These are phyloP conservation scores for Platygyra sinensis DNA, from an alignment of 64 coral and sea anemone genomes.

Conservation along the genomic window DNA sequence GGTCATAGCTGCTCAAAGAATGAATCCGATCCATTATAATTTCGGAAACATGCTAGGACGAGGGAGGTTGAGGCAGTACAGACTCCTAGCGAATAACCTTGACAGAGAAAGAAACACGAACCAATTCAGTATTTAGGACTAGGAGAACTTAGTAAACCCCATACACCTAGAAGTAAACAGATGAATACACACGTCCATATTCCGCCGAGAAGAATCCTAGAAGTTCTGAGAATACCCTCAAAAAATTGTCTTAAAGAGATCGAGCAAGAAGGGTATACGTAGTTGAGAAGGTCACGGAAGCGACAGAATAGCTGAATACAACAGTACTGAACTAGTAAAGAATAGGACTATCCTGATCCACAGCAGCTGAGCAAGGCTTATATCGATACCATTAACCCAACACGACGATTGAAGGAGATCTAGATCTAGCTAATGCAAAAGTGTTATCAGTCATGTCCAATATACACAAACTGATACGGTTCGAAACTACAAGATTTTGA, in stretches of 20 bases:
- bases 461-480: no score
- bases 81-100: no score
- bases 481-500: no score
- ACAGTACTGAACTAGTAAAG: slow-evolving; percentile 17
- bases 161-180: slow-evolving; percentile 47
- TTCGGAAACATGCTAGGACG: no score
- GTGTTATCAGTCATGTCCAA: no score
- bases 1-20: no score
- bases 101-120: no score
- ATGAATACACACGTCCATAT: slow-evolving; percentile 17
- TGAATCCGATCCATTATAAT: no score
- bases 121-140: no score
- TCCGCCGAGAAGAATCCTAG: slow-evolving; percentile 5
- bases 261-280: slow-evolving; percentile 7
- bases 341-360: slow-evolving; percentile 28
- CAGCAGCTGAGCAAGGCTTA: background rate
- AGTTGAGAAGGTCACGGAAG: background rate
- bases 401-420: background rate
- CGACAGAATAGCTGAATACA: slow-evolving; percentile 22
- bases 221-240: background rate
- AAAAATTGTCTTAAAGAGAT: slow-evolving; percentile 20
- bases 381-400: background rate
- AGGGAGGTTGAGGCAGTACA: no score
- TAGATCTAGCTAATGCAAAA: background rate
- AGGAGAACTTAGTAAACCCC: slow-evolving; percentile 20